Percentiles rank a stretch among this genome's conserved stretches.
phyloP scores from a whole-genome alignment of 2,888 invertebrate genomes.

The Melipona bicolor region DNA sequence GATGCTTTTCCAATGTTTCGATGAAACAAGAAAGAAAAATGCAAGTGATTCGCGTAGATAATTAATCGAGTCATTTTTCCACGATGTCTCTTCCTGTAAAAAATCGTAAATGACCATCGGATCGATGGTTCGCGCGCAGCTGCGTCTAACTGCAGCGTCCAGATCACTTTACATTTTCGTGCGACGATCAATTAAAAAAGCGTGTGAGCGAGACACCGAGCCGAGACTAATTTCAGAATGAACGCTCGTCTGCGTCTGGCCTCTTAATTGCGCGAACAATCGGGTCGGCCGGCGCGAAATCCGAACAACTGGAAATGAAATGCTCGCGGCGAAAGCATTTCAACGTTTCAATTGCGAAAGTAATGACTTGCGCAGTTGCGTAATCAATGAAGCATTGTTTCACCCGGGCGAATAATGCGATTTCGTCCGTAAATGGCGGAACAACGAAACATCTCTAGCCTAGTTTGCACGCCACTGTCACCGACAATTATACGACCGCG shows the following conservation, averaged over 20 bases:
- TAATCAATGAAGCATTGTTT: conserved; percentile 45
- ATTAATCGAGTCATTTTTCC: too few species aligned
- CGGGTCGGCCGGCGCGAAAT: background rate
- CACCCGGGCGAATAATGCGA: conserved; percentile 39
- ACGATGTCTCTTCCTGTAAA: background rate
- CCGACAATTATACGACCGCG: conserved; percentile 34
- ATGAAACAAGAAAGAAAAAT: too few species aligned
- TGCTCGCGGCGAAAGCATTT: background rate
- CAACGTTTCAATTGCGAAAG: conserved; percentile 33
- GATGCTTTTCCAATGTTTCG: background rate
- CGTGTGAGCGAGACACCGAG: too few species aligned
- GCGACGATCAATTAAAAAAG: background rate
- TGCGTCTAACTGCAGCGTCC: background rate
- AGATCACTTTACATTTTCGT: background rate
- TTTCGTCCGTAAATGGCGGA: conserved; percentile 44
- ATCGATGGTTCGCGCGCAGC: background rate
- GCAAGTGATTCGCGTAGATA: too few species aligned
- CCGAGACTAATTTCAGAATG: too few species aligned
- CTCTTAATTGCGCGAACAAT: background rate
- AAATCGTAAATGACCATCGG: background rate
- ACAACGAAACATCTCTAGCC: conserved; percentile 42
- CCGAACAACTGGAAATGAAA: conserved; percentile 29
- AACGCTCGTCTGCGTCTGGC: too few species aligned
- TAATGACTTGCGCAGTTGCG: conserved; percentile 35
- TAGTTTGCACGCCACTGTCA: conserved; percentile 46